A percentile compares a stretch with the other conserved stretches of the same genome.
Evolutionary conservation across 2,888 invertebrate species (phyloP).

Genomic region (Zygaena filipendulae): DNA sequence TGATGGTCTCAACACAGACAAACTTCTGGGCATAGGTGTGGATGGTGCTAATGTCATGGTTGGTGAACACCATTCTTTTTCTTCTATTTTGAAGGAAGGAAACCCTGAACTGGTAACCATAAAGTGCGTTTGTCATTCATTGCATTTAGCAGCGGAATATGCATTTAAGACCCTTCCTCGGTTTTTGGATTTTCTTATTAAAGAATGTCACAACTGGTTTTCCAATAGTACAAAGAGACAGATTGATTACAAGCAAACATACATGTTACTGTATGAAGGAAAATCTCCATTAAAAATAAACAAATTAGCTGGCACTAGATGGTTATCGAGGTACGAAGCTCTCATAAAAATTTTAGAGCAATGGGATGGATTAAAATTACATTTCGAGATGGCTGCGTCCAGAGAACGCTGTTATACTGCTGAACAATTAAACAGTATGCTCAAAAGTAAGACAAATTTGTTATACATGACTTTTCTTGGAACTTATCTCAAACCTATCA

Average conservation of each 20-base stretch:
- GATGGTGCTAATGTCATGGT: no score
- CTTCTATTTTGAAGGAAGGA: no score
- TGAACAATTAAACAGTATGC: conserved; percentile 17
- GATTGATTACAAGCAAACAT: conserved; percentile 17
- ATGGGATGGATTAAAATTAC: conserved; percentile 22
- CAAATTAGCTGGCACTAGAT: conserved; percentile 19
- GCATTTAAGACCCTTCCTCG: no score
- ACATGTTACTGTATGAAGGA: conserved; percentile 16
- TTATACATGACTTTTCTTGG: conserved; percentile 8
- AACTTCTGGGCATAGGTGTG: conserved; percentile 3
- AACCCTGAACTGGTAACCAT: no score
- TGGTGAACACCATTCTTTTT: no score
- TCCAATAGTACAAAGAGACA: conserved; percentile 19
- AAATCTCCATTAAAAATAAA: conserved; percentile 15
- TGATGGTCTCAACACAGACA: conserved; percentile 2
- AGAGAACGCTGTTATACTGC: conserved; percentile 19
- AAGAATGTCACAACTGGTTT: conserved; percentile 21
- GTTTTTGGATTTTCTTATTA: conserved; percentile 18
- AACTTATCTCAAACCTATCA: conserved; percentile 11
- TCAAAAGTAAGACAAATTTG: conserved; percentile 12
- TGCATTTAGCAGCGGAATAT: no score
- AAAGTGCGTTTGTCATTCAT: no score
- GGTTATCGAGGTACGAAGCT: conserved; percentile 17
- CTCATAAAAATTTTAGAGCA: conserved; percentile 19
- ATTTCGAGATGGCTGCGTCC: conserved; percentile 17